Conservation (phyloP, 2,888 invertebrate genomes). For the Malthinus seriepunctatus region DNA sequence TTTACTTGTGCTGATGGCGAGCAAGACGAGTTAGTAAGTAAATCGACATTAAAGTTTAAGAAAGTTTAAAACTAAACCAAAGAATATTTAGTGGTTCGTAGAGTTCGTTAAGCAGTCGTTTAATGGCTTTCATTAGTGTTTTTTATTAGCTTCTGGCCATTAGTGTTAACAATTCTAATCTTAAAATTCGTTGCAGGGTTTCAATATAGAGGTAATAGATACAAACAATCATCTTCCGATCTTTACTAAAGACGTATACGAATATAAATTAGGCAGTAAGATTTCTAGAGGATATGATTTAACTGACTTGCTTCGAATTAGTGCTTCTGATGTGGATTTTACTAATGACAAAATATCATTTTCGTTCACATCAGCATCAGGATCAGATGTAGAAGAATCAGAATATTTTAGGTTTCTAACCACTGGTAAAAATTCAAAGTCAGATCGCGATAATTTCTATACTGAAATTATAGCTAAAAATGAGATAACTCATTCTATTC, state of each 20-base stretch:
- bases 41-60: no score
- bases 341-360: constrained; percentile 9
- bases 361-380: not conserved
- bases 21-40: not conserved
- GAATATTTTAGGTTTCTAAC: constrained; percentile 1
- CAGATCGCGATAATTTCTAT: not conserved
- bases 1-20: not conserved
- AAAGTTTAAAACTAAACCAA: no score
- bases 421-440: not conserved
- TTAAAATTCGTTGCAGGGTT: constrained; percentile 1
- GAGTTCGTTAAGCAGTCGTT: no score
- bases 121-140: no score
- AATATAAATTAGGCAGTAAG: constrained; percentile 10
- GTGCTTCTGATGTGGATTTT: constrained; percentile 14
- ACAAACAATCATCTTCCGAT: constrained; percentile 17
- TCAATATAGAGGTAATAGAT: constrained; percentile 4
- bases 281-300: constrained; percentile 9
- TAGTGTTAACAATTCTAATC: no score
- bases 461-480: not conserved
- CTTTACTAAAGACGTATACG: constrained; percentile 13
- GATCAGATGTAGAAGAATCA: no score
- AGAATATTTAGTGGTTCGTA: no score
- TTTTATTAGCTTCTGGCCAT: no score
- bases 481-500: constrained; percentile 1
- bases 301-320: constrained; percentile 4